These are phyloP conservation scores for Herminia tarsipennalis DNA, from an alignment of 2,888 invertebrate species.

Conservation along the genomic window DNA sequence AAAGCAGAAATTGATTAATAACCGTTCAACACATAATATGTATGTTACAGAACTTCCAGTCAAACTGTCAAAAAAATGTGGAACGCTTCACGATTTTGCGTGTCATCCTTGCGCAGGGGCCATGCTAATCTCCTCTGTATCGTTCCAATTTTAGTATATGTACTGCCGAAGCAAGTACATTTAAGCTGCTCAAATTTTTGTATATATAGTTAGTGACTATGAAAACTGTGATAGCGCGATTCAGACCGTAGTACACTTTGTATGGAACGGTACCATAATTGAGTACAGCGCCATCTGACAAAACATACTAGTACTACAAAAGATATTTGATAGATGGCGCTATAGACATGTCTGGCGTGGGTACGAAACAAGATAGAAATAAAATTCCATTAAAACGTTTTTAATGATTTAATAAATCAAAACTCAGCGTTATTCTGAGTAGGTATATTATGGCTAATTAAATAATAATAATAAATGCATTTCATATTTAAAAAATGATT, in stretches of 20 bases:
- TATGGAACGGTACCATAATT: background rate
- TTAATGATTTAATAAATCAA: conserved; percentile 48
- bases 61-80: conserved; percentile 49
- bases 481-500: conserved; percentile 43
- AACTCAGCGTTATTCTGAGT: conserved; percentile 31
- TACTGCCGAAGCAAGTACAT: conserved; percentile 63
- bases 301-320: background rate
- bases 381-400: conserved; percentile 24
- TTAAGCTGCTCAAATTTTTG: accelerated
- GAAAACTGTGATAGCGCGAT: conserved; percentile 37
- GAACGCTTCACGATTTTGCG: conserved; percentile 65
- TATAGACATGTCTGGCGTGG: background rate
- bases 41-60: no score
- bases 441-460: conserved; percentile 65
- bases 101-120: conserved; percentile 69
- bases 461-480: conserved; percentile 73
- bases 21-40: no score
- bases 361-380: conserved; percentile 1
- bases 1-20: no score
- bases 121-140: no score
- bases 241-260: conserved; percentile 16
- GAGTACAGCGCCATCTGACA: conserved; percentile 33
- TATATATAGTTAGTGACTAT: conserved; percentile 7
- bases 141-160: no score
- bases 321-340: background rate